Evolutionary conservation across 2,797 vertebrate genomes (phyloP), one percentile per base, ranked within the genome.

Genomic region (Heliangelus exortis): DNA sequence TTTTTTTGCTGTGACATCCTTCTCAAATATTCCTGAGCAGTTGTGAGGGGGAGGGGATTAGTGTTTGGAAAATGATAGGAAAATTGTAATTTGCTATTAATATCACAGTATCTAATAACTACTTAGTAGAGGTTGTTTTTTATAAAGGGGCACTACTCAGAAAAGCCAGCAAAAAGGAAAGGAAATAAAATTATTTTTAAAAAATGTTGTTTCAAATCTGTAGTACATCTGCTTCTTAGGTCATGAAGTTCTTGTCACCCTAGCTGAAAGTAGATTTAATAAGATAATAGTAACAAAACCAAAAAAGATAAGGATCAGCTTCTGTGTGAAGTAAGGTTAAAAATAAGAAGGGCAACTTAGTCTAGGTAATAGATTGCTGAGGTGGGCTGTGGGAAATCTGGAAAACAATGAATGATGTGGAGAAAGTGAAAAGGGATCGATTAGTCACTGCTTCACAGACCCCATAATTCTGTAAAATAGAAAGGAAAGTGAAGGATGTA

Each of bases 101-200:
- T 94, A 29, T 72, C 55, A 55, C 9, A 58, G 14, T 31, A 39
- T 69, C 34, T 71, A 55, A 20, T 79, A 84, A 79, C 79, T 77
- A 28, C 4, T 33, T 61, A 6, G 34, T 25, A 22, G 1, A 7
- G 6, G 2, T 23, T 23, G 65, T 75, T 65, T 73, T 41, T 66
- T 57, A 61, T 36, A 25, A 51, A 58, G 43, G 19, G 17, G 8
- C 10, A 57, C 10, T 59, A 62, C 5, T 73, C n/a, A 69, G 34
- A 79, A 84, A 76, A 79, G 12, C 29, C 84, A 92, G 16, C 23
- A 73, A 82, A 76, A 48, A 26, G 53, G 34, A 50, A 61, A 48
- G 14, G 1, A 55, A 55, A 12, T 48, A 5, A 68, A 67, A 7
- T 22, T 8, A 25, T 8, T 3, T 28, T 8, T 3, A 1, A n/a